Evolutionary conservation across 2,888 invertebrate genomes (phyloP), one percentile per base, ranked within the genome.

Genomic region (Eupeodes latifasciatus): DNA sequence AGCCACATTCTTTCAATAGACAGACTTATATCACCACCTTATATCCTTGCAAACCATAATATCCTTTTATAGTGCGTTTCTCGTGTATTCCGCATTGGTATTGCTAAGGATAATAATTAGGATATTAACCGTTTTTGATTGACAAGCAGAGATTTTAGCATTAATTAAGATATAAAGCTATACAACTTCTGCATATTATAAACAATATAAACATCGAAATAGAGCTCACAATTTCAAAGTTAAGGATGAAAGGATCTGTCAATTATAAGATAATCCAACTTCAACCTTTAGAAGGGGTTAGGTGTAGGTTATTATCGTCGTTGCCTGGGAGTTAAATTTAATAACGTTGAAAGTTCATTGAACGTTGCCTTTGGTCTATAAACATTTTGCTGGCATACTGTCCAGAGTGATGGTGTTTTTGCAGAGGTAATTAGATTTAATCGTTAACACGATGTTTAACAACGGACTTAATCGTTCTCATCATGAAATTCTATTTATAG

Each of bases 231-330:
- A 6, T 44, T 64, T 47, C 19, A 1, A 47, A 19, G 44, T 66
- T 9, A 47, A 27, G 49, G 66, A 27, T 49, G 66, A 66, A 66
- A 66, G 66, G 66, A 66, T 66, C 66, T 49, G 47, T 66, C 66
- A 66, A 66, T 66, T 66, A 66, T 66, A 14, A 5, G 49, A 49
- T 66, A 66, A 66, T 66, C 27, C 27, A 16, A 27, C 27, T 27
- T 27, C 27, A 27, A 27, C 27, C 27, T 27, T 27, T 27, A 27
- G 27, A 9, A 14, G n/a, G 16, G 19, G 40, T 12, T 1, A 19
- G 19, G 9, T 6, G 19, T 19, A 49, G 27, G 27, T 66, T 66
- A 49, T 49, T 66, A 34, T 66, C 11, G 66, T 27, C 11, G 66
- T 27, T 49, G 44, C 10, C 5, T 9, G 2, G 27, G 47, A n/a